Percentiles rank a stretch among this genome's conserved stretches.
Conservation (phyloP, 2,797 vertebrate genomes). For the Amblyopsis hoosieri region DNA sequence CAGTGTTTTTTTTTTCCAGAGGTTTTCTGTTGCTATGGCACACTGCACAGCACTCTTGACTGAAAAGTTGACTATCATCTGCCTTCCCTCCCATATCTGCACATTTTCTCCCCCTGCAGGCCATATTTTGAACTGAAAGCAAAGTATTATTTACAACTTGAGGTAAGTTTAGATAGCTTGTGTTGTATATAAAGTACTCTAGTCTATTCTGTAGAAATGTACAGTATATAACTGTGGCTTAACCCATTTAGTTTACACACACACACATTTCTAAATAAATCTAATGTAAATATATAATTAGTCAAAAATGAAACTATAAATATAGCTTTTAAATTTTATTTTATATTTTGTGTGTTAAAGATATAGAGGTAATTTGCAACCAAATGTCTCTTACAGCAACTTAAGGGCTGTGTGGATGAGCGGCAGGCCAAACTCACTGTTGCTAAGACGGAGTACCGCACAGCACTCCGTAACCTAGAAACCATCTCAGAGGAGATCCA, state of each 20-base stretch:
- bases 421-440: constrained; percentile 87
- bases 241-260: neutral
- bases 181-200: no score
- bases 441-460: constrained; percentile 90
- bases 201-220: no score
- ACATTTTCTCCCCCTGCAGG: constrained; percentile 73
- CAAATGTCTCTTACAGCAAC: constrained; percentile 77
- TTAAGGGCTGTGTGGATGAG: constrained; percentile 90
- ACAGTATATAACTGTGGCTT: neutral
- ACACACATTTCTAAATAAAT: neutral
- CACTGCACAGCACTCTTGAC: constrained; percentile 8
- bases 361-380: neutral
- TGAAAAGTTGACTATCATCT: constrained; percentile 11
- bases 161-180: constrained; percentile 78
- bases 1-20: constrained; percentile 62
- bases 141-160: constrained; percentile 94
- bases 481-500: constrained; percentile 98
- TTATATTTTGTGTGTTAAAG: neutral
- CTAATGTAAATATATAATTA: no score
- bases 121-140: constrained; percentile 98
- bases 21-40: constrained; percentile 49
- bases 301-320: no score
- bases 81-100: constrained; percentile 25
- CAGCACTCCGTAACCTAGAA: constrained; percentile 90
- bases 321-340: neutral